Evolutionary conservation across 2,113 vertebrate species (phyloP).

Genomic region (Lampris megalopsis): DNA sequence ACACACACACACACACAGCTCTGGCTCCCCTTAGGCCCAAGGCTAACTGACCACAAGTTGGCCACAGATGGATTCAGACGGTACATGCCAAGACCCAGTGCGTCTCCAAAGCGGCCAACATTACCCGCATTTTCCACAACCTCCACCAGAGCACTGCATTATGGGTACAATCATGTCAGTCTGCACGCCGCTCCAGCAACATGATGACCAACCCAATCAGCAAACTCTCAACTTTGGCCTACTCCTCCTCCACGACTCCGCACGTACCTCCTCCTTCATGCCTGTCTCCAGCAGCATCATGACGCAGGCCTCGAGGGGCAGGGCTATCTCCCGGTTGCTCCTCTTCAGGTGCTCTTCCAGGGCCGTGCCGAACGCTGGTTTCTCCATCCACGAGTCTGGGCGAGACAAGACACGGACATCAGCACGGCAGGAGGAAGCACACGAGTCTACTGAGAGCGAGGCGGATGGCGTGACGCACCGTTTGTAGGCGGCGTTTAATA

Average conservation of each 20-base stretch:
- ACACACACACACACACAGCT: constrained; percentile 18
- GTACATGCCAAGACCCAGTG: constrained; percentile 25
- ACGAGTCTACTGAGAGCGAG: background rate
- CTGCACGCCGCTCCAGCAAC: constrained; percentile 8
- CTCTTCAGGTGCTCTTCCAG: constrained; percentile 96
- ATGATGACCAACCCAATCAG: too few relatives aligned
- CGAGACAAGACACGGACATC: background rate
- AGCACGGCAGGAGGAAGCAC: constrained; percentile 4
- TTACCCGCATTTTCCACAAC: constrained; percentile 37
- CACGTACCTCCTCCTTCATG: constrained; percentile 94
- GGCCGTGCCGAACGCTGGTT: constrained; percentile 92
- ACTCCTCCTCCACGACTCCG: background rate
- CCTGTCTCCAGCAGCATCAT: constrained; percentile 98
- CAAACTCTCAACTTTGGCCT: constrained; percentile 42
- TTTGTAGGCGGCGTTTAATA: too few relatives aligned
- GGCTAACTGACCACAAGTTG: constrained; percentile 53
- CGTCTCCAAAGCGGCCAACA: constrained; percentile 19
- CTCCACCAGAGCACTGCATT: constrained; percentile 22
- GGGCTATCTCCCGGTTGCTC: constrained; percentile 90
- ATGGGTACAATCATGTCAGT: constrained; percentile 2
- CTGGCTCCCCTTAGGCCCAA: constrained; percentile 18
- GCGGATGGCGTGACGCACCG: background rate
- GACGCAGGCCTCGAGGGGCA: constrained; percentile 95
- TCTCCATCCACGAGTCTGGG: constrained; percentile 94
- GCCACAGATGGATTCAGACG: constrained; percentile 62